phyloP scores from a whole-genome alignment of 2,113 vertebrate species.

The Antechinus flavipes region DNA sequence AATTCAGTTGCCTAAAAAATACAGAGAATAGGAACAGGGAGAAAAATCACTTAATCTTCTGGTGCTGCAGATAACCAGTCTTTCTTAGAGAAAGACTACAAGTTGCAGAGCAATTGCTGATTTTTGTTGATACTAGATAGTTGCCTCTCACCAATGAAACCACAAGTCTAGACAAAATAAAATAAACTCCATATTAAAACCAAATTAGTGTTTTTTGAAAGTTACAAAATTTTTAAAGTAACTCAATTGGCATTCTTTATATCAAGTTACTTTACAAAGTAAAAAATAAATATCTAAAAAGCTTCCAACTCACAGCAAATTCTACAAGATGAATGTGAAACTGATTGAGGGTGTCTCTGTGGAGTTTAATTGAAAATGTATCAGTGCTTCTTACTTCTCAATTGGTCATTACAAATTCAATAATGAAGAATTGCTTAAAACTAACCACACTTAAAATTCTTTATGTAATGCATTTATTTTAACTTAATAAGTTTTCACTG shows the following conservation, averaged over 20 bases:
- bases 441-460: background rate
- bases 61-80: background rate
- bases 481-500: background rate
- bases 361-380: background rate
- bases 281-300: background rate
- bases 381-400: background rate
- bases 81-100: background rate
- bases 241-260: background rate
- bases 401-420: background rate
- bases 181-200: background rate
- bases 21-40: background rate
- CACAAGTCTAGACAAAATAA: background rate
- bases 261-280: background rate
- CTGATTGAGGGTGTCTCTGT: background rate
- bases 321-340: background rate
- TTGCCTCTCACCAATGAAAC: background rate
- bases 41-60: background rate
- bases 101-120: background rate
- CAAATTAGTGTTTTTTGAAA: background rate
- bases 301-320: background rate
- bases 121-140: background rate
- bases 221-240: background rate
- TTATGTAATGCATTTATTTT: background rate
- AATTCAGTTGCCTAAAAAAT: background rate
- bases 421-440: background rate